Base-by-base conservation (phyloP, 2,888 invertebrate species). In the Lithophane leautieri region DNA sequence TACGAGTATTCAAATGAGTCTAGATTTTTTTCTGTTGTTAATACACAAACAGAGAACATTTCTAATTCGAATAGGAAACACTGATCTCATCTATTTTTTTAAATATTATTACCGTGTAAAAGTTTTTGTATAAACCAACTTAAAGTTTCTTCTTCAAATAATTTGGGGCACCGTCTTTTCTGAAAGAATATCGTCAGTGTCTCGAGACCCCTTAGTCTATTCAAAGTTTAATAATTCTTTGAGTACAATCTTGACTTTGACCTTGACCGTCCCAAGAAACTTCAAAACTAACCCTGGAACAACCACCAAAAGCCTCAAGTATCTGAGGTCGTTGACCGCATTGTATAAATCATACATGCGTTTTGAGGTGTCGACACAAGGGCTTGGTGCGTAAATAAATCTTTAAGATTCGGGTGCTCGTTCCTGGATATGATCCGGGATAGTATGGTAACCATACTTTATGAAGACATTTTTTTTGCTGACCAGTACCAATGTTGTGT, bases 391-490 rank as follows among this genome's bases (percentile, higher is more conserved):
- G 76, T 58, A 34, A 67, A 79, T 76, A 79, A 74, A 70, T 73
- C 66, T 78, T 65, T 42, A 73, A 75, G 68, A 73, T 85, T 76
- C 61, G 61, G 50, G 62, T 52, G 12, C 44, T 54, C 12, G 25
- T 56, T 56, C 68, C 65, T 73, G 60, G 40, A 58, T 28, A 73
- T 63, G 69, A 60, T 42, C 76, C 22, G 34, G 11, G 28, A 52
- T 47, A 60, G 4, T 71, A 25, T 6, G 11, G 54, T 67, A 66
- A 34, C 65, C 16, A 63, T 28, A 34, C 1, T 44, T 54, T 66
- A 40, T 62, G 2, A 44, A 54, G 28, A 25, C 12, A 14, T 7
- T 16, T 28, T 61, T 60, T 40, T 61, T 22, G 22, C 12, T 61
- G 34, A 3, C 16, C 16, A 8, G 8, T 58, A 28, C 8, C 8